A percentile compares a stretch with the other conserved stretches of the same genome.
Conservation (phyloP, 35 echinoderm and acorn worm species). For the Nesometra sesokonis region DNA sequence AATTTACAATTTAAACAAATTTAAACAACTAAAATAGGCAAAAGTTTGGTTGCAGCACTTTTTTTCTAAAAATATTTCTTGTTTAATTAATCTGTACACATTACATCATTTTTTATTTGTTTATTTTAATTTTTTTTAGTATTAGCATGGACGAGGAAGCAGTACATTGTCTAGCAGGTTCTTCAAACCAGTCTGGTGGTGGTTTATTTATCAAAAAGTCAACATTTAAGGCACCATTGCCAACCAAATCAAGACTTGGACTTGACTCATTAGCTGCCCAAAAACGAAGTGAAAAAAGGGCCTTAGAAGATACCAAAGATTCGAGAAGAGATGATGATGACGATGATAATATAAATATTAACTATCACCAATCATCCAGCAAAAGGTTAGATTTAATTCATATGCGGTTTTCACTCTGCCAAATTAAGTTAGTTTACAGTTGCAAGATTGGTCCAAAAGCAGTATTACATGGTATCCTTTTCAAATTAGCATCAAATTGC, state of each 20-base stretch:
- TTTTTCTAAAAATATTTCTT: too few relatives aligned
- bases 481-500: too few relatives aligned
- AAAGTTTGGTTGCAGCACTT: too few relatives aligned
- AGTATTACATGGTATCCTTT: too few relatives aligned
- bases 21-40: too few relatives aligned
- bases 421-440: too few relatives aligned
- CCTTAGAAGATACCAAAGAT: not conserved
- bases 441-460: too few relatives aligned
- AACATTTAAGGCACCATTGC: not conserved
- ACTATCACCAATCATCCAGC: not conserved
- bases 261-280: not conserved
- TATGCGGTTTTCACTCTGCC: too few relatives aligned
- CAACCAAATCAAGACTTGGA: not conserved
- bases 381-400: not conserved
- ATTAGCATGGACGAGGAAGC: not conserved
- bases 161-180: not conserved
- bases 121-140: not conserved
- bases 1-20: too few relatives aligned
- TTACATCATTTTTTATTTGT: too few relatives aligned
- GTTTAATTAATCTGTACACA: too few relatives aligned
- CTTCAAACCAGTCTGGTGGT: not conserved
- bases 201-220: not conserved
- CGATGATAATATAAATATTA: not conserved
- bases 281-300: not conserved
- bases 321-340: not conserved